These are phyloP conservation scores for Coreius guichenoti DNA, from an alignment of 2,797 vertebrate species.

Conservation along the genomic window DNA sequence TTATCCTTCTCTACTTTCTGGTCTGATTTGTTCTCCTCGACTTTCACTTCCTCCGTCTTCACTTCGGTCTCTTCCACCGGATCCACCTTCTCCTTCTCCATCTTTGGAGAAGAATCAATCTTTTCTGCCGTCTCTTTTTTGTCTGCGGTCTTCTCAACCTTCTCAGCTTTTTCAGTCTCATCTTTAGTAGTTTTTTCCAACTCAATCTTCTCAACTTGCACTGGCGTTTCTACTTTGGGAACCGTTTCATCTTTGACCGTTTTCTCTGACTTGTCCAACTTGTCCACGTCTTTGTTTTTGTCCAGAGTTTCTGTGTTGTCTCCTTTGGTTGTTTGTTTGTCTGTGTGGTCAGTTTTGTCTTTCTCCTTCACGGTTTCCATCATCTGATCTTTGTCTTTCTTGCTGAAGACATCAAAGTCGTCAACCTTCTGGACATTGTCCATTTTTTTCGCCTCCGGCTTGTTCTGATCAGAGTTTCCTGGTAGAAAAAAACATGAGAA, in stretches of 20 bases:
- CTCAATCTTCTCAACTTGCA: constrained; percentile 43
- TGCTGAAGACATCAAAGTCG: constrained; percentile 58
- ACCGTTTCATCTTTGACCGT: constrained; percentile 48
- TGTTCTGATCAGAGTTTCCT: constrained; percentile 71
- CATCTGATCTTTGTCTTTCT: constrained; percentile 52
- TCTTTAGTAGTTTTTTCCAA: constrained; percentile 52
- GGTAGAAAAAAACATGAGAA: constrained; percentile 39
- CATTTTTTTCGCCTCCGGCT: constrained; percentile 49
- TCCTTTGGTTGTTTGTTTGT: constrained; percentile 23
- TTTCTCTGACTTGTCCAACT: constrained; percentile 63
- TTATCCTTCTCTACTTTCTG: constrained; percentile 29
- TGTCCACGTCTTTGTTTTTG: constrained; percentile 37
- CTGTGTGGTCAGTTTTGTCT: constrained; percentile 34
- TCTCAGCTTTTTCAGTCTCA: constrained; percentile 52
- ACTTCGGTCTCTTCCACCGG: constrained; percentile 42
- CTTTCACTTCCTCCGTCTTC: constrained; percentile 45
- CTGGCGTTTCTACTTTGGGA: constrained; percentile 44
- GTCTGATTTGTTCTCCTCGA: constrained; percentile 38
- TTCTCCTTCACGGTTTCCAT: constrained; percentile 19
- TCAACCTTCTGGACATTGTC: constrained; percentile 50
- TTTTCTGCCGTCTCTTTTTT: constrained; percentile 47
- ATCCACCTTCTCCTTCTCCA: constrained; percentile 55
- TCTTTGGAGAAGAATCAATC: constrained; percentile 47
- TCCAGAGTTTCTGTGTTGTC: constrained; percentile 6
- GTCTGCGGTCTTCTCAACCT: constrained; percentile 62